These are phyloP conservation scores for Drosophila lini DNA, from an alignment of 1,140 invertebrate species.

Conservation along the genomic window DNA sequence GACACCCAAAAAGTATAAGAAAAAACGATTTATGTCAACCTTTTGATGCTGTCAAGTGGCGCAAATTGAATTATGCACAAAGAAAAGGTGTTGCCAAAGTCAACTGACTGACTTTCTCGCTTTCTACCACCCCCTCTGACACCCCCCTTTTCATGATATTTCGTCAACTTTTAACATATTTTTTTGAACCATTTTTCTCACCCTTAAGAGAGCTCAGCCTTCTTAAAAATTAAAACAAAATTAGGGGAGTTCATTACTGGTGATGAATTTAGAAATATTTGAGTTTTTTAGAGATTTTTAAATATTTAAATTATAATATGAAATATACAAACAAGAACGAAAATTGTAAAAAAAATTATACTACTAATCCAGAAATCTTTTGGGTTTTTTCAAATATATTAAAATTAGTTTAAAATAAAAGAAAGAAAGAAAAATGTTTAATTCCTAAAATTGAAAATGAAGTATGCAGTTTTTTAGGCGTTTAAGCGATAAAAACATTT, in stretches of 20 bases:
- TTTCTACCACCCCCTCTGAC: not conserved
- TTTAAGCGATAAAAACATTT: no score
- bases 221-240: not conserved
- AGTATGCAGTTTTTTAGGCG: no score
- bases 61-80: constrained; percentile 77
- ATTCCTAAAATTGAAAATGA: no score
- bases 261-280: no score
- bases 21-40: constrained; percentile 56
- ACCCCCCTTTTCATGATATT: not conserved
- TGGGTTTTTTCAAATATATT: no score
- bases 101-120: constrained; percentile 27
- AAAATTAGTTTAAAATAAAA: no score
- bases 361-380: no score
- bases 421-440: no score
- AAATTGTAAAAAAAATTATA: no score
- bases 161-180: constrained; percentile 1
- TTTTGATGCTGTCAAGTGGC: constrained; percentile 66
- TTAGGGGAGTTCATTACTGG: not conserved
- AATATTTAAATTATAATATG: no score
- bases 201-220: not conserved
- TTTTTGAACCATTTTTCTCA: not conserved
- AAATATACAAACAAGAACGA: no score
- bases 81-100: constrained; percentile 71
- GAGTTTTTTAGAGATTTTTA: no score
- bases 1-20: constrained; percentile 2